These are phyloP conservation scores for Myotis davidii DNA, from an alignment of 2,113 vertebrate genomes.

Conservation along the genomic window DNA sequence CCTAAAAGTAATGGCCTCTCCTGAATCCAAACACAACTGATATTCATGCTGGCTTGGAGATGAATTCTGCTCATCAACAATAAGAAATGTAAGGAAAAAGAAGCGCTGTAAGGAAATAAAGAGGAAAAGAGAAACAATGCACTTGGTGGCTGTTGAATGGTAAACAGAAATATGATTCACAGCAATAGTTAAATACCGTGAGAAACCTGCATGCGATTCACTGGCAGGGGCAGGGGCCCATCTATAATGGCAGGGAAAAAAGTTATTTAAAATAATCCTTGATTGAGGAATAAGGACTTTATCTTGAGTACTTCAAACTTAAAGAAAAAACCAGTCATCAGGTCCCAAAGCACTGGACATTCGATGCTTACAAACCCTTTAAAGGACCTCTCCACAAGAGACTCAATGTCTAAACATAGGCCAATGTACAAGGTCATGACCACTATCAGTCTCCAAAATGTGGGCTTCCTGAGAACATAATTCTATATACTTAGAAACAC, in stretches of 20 bases:
- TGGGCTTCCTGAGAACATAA: neutral
- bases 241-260: conserved; percentile 84
- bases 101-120: neutral
- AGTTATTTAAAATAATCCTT: neutral
- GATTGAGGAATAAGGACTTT: neutral
- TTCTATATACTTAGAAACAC: neutral
- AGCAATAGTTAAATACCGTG: conserved; percentile 88
- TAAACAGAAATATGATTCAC: conserved; percentile 27
- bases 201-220: conserved; percentile 94
- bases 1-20: neutral
- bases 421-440: neutral
- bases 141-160: accelerated
- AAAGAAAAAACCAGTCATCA: neutral
- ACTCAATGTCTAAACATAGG: neutral
- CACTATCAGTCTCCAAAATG: neutral
- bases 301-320: neutral
- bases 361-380: neutral
- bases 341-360: neutral
- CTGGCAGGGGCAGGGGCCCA: conserved; percentile 94
- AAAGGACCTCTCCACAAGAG: neutral
- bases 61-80: neutral
- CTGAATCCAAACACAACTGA: neutral
- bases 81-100: neutral
- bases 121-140: neutral
- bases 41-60: neutral